A percentile compares a stretch with the other conserved stretches of the same genome.
These are phyloP conservation scores for Shargacucullia verbasci DNA, from an alignment of 2,888 invertebrate species.

Conservation along the genomic window DNA sequence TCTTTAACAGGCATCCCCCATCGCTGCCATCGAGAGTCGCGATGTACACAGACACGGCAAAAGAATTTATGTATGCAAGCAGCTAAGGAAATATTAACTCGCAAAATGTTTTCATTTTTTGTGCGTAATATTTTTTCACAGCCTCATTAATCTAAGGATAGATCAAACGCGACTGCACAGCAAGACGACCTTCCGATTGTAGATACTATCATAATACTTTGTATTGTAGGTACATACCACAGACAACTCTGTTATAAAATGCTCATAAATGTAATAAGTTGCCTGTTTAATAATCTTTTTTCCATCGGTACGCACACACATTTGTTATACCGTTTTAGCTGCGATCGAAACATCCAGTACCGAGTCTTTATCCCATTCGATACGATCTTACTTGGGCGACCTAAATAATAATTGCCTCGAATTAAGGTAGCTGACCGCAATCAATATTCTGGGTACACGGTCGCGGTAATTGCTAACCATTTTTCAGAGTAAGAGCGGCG, in stretches of 20 bases:
- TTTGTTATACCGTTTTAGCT: constrained; percentile 1
- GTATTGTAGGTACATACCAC: too few relatives aligned
- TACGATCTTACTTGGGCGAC: constrained; percentile 25
- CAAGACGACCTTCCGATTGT: too few relatives aligned
- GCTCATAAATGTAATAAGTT: too few relatives aligned
- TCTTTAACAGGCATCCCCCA: constrained; percentile 30
- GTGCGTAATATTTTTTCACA: too few relatives aligned
- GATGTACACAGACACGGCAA: not conserved
- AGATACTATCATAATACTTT: too few relatives aligned
- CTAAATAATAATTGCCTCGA: constrained; percentile 48
- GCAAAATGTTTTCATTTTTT: too few relatives aligned
- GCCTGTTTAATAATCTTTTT: too few relatives aligned
- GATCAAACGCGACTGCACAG: too few relatives aligned
- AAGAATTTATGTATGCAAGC: not conserved
- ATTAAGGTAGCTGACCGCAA: constrained; percentile 41
- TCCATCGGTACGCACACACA: not conserved
- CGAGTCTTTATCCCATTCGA: constrained; percentile 19
- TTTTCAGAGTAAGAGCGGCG: constrained; percentile 27
- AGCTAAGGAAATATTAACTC: too few relatives aligned
- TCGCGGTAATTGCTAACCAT: constrained; percentile 43
- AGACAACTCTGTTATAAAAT: too few relatives aligned
- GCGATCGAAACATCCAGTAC: constrained; percentile 4
- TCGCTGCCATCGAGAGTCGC: constrained; percentile 23
- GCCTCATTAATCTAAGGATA: too few relatives aligned
- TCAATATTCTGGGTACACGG: constrained; percentile 47